Evolutionary conservation across 2,797 vertebrate genomes (phyloP).

Genomic region (Myotis pilosus): DNA sequence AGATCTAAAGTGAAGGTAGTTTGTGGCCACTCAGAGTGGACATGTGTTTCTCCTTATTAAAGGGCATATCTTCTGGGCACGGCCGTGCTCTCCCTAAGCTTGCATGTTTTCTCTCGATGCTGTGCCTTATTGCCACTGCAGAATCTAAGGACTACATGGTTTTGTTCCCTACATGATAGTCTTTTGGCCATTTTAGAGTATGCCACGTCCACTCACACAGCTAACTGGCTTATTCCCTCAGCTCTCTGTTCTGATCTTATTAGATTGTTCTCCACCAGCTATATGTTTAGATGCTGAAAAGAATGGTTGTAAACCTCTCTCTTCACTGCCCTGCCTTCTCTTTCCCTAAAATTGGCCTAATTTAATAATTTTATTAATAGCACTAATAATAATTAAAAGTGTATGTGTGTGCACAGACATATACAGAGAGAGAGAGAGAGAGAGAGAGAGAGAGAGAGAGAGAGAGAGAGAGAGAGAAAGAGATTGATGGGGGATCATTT

Average conservation of each 20-base stretch:
- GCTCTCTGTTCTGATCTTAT: background rate
- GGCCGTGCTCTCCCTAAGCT: background rate
- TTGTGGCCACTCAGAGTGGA: background rate
- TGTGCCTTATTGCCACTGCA: background rate
- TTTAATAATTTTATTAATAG: background rate
- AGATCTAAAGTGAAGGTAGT: background rate
- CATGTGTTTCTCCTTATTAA: slow-evolving; percentile 17
- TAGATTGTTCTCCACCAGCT: background rate
- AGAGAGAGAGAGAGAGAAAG: too few relatives aligned
- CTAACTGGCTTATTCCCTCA: background rate
- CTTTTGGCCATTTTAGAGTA: background rate
- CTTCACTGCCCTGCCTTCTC: background rate
- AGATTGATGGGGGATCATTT: background rate
- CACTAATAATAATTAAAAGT: background rate
- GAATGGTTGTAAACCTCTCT: background rate
- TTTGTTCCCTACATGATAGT: background rate
- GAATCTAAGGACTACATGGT: background rate
- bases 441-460: too few relatives aligned
- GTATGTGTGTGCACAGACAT: background rate
- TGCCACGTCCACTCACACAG: background rate
- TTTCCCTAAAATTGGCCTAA: slow-evolving; percentile 16
- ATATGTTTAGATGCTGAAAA: background rate
- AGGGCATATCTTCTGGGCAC: background rate
- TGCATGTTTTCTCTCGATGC: background rate
- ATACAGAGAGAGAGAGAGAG: background rate